Conservation (phyloP, 2,113 vertebrate species). For the Istiophorus platypterus region DNA sequence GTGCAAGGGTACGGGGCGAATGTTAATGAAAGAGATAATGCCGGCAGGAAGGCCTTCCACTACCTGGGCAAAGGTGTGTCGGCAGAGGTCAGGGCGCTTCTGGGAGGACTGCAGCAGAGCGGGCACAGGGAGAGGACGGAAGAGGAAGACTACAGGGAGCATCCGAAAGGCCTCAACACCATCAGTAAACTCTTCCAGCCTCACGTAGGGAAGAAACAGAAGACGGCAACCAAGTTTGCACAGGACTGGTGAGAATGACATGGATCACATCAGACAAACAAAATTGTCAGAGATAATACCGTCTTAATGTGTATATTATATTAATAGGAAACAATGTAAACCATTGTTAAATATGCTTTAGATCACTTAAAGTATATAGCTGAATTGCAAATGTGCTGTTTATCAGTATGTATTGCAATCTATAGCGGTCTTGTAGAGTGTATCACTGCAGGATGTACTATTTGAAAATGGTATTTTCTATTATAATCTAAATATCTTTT, state of each 20-base stretch:
- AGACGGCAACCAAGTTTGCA: constrained; percentile 79
- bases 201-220: constrained; percentile 84
- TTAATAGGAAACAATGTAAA: background rate
- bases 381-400: background rate
- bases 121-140: constrained; percentile 79
- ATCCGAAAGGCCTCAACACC: constrained; percentile 87
- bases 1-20: constrained; percentile 87
- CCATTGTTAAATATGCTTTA: background rate
- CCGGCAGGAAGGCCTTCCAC: constrained; percentile 91
- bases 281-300: background rate
- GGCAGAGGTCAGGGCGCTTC: constrained; percentile 80
- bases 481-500: background rate
- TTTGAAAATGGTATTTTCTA: constrained; percentile 29
- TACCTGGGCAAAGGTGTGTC: constrained; percentile 86
- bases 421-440: constrained; percentile 21
- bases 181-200: constrained; percentile 90
- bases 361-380: background rate
- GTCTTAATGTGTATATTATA: constrained; percentile 1
- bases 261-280: background rate
- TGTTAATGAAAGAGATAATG: constrained; percentile 88
- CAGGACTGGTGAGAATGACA: constrained; percentile 71
- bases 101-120: constrained; percentile 84
- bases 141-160: constrained; percentile 84
- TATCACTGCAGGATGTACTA: constrained; percentile 32
- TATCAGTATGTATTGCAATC: background rate